phyloP scores from a whole-genome alignment of 2,888 invertebrate species.

The Julus scanicus region DNA sequence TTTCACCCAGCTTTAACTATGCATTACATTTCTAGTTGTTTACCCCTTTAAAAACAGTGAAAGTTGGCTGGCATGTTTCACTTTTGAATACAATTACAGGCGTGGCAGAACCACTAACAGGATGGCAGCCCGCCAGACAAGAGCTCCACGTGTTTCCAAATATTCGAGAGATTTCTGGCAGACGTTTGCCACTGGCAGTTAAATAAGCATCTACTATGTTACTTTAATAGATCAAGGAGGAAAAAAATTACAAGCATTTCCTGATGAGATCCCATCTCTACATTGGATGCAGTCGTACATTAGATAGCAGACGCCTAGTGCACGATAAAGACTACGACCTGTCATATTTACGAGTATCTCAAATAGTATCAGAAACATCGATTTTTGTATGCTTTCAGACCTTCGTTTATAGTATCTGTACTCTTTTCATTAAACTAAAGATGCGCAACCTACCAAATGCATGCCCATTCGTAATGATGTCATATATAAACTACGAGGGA shows the following conservation, averaged over 20 bases:
- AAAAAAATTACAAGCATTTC: not conserved
- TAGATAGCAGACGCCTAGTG: not conserved
- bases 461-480: too few relatives aligned
- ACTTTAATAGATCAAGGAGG: not conserved
- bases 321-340: not conserved
- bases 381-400: not conserved
- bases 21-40: too few relatives aligned
- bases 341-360: not conserved
- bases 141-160: not conserved
- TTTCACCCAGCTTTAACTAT: too few relatives aligned
- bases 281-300: not conserved
- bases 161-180: not conserved
- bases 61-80: not conserved
- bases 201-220: not conserved
- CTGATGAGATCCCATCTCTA: not conserved
- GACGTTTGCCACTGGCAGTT: not conserved
- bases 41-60: too few relatives aligned
- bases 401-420: not conserved
- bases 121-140: not conserved
- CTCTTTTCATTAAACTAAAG: not conserved
- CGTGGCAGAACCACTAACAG: not conserved
- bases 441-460: too few relatives aligned
- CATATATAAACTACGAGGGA: too few relatives aligned
- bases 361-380: not conserved
- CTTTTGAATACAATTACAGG: not conserved